Evolutionary conservation across 2,797 vertebrate species (phyloP), one percentile per base, ranked within the genome.

Genomic region (Tympanoctomys barrerae): DNA sequence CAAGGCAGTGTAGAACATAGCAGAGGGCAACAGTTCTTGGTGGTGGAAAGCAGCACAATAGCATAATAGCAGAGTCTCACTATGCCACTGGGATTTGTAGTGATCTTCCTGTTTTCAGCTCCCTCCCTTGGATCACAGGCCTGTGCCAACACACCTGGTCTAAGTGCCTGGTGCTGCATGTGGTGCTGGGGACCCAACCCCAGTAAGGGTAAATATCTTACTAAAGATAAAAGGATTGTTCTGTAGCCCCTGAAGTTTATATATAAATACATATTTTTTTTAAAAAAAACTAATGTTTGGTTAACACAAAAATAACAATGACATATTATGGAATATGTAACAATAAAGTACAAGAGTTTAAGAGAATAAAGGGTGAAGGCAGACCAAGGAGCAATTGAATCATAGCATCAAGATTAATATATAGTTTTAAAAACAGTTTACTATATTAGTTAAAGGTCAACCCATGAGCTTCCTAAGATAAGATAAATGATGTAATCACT

Each of bases 171-270:
- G 54, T 4, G 4, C 54, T 57, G 16, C 54, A 57, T 19, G 14
- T 57, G 14, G 54, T 57, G 16, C 54, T 57, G 54, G 54, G 14
- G 54, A 57, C 14, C 14, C 4, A 16, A 19, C 54, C 54, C 54
- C 16, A 4, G 14, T 18, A 4, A 93, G 4, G 10, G 2, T 93
- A 54, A 62, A 59, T 87, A 46, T 84, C 77, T 95, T 93, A 39
- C 16, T 66, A 66, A 92, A 94, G 4, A 94, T 31, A 71, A 94
- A 96, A 85, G 33, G 12, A 24, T 7, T 90, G 52, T 21, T 89
- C 83, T 80, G 18, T 14, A 80, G 13, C 57, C 31, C 0, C 8
- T 83, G 96, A 16, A 52, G 75, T 90, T 93, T 73, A 49, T 11
- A 64, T 64, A 46, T 31, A 80, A 9, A 57, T 78, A 28, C n/a